Base-by-base conservation (phyloP, 2,113 vertebrate species). In the Bos javanicus region DNA sequence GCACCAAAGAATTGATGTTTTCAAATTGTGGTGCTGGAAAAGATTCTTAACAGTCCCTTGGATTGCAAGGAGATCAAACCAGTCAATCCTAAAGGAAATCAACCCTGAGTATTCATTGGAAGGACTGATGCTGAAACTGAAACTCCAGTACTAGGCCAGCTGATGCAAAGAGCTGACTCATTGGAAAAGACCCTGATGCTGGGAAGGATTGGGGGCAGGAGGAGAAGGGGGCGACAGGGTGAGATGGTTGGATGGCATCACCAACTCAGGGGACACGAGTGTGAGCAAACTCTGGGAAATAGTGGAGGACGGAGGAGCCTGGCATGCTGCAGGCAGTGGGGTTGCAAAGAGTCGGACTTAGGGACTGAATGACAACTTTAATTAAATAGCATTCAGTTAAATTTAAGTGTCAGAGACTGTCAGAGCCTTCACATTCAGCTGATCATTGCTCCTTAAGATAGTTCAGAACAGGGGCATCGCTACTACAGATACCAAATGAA, bases 351-450 rank as follows among this genome's bases (percentile, higher is more conserved):
- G 36, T 43, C 36, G 0, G 6, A 76, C 36, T 43, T 14, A 43
- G 36, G 36, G 0, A 14, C 36, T 76, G 71, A 43, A 25, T 7
- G 23, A 14, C 36, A 76, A 25, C 23, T 76, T 87, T 90, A 87
- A 87, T 59, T 67, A 71, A 86, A 43, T 84, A 57, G 23, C 19
- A 85, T 74, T 30, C 88, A 90, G 94, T 98, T 97, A 94, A 90
- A 90, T 0, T 97, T 97, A 17, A 90, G 11, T 95, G 82, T 92
- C 67, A 92, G 54, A 95, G 93, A 81, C 84, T 96, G 6, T 60
- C 93, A 81, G 81, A 97, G 95, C 92, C 94, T 97, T 39, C 94
- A 83, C 30, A 62, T 94, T 52, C 59, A 95, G 15, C 80, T 94
- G 48, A 95, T 30, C 8, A 96, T 30, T 12, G 25, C 54, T 74